These are phyloP conservation scores for Cyphomyrmex costatus DNA, from an alignment of 1,140 invertebrate species.

Conservation along the genomic window DNA sequence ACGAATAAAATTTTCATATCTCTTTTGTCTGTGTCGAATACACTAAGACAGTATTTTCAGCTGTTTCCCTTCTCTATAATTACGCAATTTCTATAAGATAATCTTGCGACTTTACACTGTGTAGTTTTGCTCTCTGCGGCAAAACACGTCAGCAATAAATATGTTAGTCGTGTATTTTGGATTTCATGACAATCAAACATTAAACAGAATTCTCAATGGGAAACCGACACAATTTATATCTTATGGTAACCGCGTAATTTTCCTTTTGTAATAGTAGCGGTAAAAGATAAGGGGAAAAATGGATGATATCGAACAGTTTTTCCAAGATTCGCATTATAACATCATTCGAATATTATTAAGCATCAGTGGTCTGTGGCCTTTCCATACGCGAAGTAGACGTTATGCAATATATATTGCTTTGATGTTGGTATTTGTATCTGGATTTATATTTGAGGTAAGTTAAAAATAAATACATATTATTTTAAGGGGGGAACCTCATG, in stretches of 20 bases:
- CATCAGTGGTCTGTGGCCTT: slow-evolving; percentile 33
- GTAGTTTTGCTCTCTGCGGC: neutral
- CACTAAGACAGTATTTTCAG: neutral
- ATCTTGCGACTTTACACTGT: slow-evolving; percentile 9
- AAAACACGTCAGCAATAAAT: neutral
- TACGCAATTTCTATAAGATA: slow-evolving; percentile 19
- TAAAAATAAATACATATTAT: neutral
- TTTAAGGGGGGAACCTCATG: no score
- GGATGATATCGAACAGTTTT: slow-evolving; percentile 2
- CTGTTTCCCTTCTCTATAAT: no score
- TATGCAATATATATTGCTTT: slow-evolving; percentile 11
- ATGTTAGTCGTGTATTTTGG: neutral
- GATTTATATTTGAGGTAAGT: slow-evolving; percentile 11
- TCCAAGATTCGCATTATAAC: slow-evolving; percentile 13
- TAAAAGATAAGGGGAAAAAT: neutral
- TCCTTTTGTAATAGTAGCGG: neutral
- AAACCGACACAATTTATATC: neutral
- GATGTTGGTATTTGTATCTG: slow-evolving; percentile 7
- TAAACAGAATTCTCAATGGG: slow-evolving; percentile 38
- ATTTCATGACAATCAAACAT: neutral
- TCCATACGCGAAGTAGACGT: neutral
- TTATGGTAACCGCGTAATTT: neutral
- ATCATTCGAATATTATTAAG: slow-evolving; percentile 17
- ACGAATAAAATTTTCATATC: slow-evolving; percentile 16
- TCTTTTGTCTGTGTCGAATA: neutral